Evolutionary conservation across 2,797 vertebrate species (phyloP).

Genomic region (Poeciliopsis turneri): DNA sequence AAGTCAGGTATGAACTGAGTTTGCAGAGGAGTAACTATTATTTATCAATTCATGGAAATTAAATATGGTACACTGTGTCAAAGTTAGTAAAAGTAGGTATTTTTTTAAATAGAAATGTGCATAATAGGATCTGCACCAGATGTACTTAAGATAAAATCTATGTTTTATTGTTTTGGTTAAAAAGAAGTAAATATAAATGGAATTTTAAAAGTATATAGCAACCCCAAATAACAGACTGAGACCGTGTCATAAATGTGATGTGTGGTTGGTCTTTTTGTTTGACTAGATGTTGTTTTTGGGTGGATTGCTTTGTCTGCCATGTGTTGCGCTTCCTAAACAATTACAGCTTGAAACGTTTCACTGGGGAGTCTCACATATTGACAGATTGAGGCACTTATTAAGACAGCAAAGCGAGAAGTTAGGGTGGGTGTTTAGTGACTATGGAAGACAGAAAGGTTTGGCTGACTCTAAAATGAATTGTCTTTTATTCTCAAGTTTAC

Average conservation of each 20-base stretch:
- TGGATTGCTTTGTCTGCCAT: conserved; percentile 50
- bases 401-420: conserved; percentile 49
- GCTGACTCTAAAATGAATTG: conserved; percentile 24
- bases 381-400: conserved; percentile 48
- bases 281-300: conserved; percentile 21
- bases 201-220: not conserved
- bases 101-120: not conserved
- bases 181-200: not conserved
- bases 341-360: conserved; percentile 69
- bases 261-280: conserved; percentile 19
- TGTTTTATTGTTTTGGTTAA: not conserved
- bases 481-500: not conserved
- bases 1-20: not conserved
- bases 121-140: not conserved
- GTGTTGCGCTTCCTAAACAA: conserved; percentile 66
- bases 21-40: not conserved
- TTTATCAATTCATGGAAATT: not conserved
- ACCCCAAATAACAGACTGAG: not conserved
- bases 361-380: conserved; percentile 60
- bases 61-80: not conserved
- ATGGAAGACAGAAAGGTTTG: conserved; percentile 49
- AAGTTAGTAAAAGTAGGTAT: not conserved
- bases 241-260: conserved; percentile 3
- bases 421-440: conserved; percentile 64
- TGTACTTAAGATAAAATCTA: not conserved